Evolutionary conservation across 2,888 invertebrate genomes (phyloP).

Genomic region (Erebia ligea): DNA sequence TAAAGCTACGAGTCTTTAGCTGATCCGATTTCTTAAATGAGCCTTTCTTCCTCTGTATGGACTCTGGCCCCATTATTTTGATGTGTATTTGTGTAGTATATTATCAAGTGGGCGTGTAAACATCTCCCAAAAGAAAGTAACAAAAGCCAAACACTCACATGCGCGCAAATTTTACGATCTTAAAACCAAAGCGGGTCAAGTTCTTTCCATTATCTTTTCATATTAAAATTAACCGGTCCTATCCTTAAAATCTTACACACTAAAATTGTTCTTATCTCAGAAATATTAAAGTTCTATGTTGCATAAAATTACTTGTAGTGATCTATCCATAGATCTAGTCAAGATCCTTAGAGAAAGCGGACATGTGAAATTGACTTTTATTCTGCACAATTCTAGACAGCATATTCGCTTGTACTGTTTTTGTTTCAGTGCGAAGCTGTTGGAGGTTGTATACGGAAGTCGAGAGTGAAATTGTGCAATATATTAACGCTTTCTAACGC

Average conservation of each 20-base stretch:
- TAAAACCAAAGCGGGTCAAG: slow-evolving; percentile 23
- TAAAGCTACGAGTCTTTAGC: no score
- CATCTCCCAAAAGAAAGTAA: slow-evolving; percentile 14
- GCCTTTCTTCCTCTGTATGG: not conserved
- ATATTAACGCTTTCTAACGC: slow-evolving; percentile 46
- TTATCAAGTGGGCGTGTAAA: not conserved
- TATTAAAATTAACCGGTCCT: not conserved
- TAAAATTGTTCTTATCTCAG: slow-evolving; percentile 2
- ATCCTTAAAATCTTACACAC: not conserved
- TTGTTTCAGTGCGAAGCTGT: slow-evolving; percentile 14
- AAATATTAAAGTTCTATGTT: slow-evolving; percentile 9
- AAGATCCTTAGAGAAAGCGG: slow-evolving; percentile 8
- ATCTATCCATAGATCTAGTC: not conserved
- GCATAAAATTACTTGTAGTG: not conserved
- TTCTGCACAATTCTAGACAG: not conserved
- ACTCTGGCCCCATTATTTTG: not conserved
- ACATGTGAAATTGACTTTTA: slow-evolving; percentile 14
- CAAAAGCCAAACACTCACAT: not conserved
- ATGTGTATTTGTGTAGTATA: not conserved
- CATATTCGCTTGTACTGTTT: slow-evolving; percentile 9
- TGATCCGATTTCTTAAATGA: not conserved
- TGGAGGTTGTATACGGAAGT: slow-evolving; percentile 38
- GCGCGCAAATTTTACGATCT: slow-evolving; percentile 12
- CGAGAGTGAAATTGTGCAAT: slow-evolving; percentile 45
- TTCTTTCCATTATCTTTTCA: slow-evolving; percentile 22